Conservation (phyloP, 2,888 invertebrate species). For the Phyllotreta cruciferae region DNA sequence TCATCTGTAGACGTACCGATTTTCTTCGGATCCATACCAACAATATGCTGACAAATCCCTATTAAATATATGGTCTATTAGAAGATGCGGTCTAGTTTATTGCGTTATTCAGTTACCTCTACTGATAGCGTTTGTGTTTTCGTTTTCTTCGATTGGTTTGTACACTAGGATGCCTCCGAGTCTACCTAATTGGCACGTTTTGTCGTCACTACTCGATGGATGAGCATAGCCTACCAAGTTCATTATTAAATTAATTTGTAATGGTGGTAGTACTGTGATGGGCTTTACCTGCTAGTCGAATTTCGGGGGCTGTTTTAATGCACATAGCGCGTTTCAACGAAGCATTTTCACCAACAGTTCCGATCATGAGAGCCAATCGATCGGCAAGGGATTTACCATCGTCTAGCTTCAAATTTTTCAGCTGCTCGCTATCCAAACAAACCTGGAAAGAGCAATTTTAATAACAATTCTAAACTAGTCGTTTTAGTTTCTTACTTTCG, state of each 20-base stretch:
- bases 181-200: conserved; percentile 73
- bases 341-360: conserved; percentile 91
- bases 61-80: not conserved
- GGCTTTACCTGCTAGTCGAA: conserved; percentile 50
- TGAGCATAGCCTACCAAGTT: conserved; percentile 78
- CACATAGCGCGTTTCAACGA: conserved; percentile 78
- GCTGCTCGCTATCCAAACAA: conserved; percentile 70
- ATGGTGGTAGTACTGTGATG: not conserved
- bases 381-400: conserved; percentile 81
- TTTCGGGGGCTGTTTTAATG: conserved; percentile 67
- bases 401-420: conserved; percentile 68
- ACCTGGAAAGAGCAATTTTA: conserved; percentile 53
- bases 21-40: conserved; percentile 84
- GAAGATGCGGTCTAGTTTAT: not conserved
- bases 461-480: not conserved
- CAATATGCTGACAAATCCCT: conserved; percentile 90
- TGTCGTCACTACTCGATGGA: conserved; percentile 67
- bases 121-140: conserved; percentile 28
- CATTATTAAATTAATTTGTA: conserved; percentile 1
- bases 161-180: conserved; percentile 86
- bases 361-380: conserved; percentile 83
- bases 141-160: conserved; percentile 57
- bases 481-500: conserved; percentile 5
- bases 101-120: conserved; percentile 30
- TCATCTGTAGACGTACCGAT: conserved; percentile 71